phyloP scores from a whole-genome alignment of 2,888 invertebrate genomes.

The Nemoura dubitans region DNA sequence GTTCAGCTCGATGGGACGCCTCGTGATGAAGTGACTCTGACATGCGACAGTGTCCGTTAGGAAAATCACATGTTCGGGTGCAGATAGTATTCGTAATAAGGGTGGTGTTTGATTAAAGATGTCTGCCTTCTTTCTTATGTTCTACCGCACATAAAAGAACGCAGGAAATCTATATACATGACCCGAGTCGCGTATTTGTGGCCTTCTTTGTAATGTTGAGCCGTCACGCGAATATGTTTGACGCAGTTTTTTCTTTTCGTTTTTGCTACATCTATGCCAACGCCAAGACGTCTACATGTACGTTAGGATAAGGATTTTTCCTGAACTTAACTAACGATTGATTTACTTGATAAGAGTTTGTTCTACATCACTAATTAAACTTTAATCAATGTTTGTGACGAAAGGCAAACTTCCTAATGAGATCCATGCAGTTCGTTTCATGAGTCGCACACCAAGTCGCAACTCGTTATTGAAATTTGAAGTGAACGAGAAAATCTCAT shows the following conservation, averaged over 20 bases:
- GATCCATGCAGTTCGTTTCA: background rate
- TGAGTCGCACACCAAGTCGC: background rate
- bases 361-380: conserved; percentile 12
- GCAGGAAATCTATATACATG: background rate
- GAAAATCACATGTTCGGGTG: background rate
- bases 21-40: background rate
- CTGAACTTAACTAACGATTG: background rate
- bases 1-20: background rate
- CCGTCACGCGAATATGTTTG: background rate
- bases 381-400: conserved; percentile 7
- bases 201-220: background rate
- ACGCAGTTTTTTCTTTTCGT: background rate
- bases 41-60: background rate
- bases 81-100: background rate
- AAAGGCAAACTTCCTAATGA: conserved; percentile 5
- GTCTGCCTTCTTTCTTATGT: background rate
- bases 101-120: conserved; percentile 5
- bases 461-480: background rate
- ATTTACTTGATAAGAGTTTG: background rate
- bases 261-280: background rate
- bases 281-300: background rate
- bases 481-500: background rate
- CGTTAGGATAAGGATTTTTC: too few relatives aligned
- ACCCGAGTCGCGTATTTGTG: background rate
- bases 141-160: background rate